Base-by-base conservation (phyloP, 2,113 vertebrate species). In the Cynocephalus volans region DNA sequence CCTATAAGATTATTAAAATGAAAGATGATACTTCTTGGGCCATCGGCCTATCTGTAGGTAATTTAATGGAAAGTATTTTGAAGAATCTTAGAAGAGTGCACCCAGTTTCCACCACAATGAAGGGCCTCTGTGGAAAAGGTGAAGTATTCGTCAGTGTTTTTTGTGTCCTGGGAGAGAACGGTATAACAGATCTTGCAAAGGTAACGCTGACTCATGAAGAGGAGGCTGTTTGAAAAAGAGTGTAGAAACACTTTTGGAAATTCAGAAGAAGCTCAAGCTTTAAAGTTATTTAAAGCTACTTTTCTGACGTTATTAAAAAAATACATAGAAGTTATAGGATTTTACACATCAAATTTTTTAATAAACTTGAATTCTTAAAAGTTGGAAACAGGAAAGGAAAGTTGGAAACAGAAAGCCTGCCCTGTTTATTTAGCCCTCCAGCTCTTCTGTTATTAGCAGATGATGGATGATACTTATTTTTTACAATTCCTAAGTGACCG, bases 11-110 rank as follows among this genome's bases (percentile, higher is more conserved):
- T 18, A 99, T 99, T 98, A 99, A 99, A 98, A 99, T 99, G 98
- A 99, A 99, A 98, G 99, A 99, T 48, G 99, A 99, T 98, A 99
- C 99, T 0, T 99, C 99, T 75, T 99, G 99, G 99, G 99, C 99
- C 84, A 99, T 99, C 65, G 99, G 99, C 52, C 99, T 99, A 98
- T 99, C 99, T 93, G 99, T 99, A 97, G 99, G 99, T 72, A 99
- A 99, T 97, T 98, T 99, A 97, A 99, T 99, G 88, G 99, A 99
- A 98, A 99, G 94, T 77, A 99, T 99, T 58, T 88, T 99, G 95
- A 99, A 99, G 98, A 99, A 99, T 98, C 91, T 99, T 76, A 98
- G 98, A 97, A 99, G 98, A 96, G 99, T 99, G 23, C 99, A 99
- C 97, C 99, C 99, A 0, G 98, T 99, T 98, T 99, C 99, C 93